A percentile compares a stretch with the other conserved stretches of the same genome.
phyloP scores from a whole-genome alignment of 2,888 invertebrate genomes.

The Drosophila fulvimacula region DNA sequence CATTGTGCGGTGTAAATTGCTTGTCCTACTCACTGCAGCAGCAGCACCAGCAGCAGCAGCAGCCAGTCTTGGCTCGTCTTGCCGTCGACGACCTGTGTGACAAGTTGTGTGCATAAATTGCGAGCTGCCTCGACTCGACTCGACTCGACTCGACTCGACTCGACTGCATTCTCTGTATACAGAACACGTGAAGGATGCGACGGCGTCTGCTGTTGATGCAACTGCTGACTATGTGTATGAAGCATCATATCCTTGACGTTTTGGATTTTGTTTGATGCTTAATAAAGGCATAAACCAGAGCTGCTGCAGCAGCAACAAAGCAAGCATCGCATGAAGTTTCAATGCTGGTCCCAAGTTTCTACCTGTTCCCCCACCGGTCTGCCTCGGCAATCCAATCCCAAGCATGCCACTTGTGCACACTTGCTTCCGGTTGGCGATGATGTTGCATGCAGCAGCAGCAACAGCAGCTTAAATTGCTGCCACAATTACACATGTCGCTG shows the following conservation, averaged over 20 bases:
- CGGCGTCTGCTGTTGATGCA: constrained; percentile 39
- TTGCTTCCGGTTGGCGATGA: constrained; percentile 71
- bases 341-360: constrained; percentile 29
- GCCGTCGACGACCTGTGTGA: constrained; percentile 48
- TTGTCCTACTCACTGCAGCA: constrained; percentile 48
- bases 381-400: constrained; percentile 40
- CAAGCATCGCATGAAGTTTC: constrained; percentile 54
- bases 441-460: constrained; percentile 60
- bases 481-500: constrained; percentile 77
- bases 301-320: constrained; percentile 22
- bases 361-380: not conserved
- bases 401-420: constrained; percentile 64
- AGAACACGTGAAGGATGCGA: constrained; percentile 76
- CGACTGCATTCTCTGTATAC: constrained; percentile 69
- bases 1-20: constrained; percentile 77
- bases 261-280: constrained; percentile 79
- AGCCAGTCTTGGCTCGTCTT: constrained; percentile 23
- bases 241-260: constrained; percentile 72
- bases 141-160: too few relatives aligned
- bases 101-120: constrained; percentile 78
- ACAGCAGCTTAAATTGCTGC: constrained; percentile 73
- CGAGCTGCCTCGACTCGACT: constrained; percentile 59
- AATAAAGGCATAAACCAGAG: constrained; percentile 72
- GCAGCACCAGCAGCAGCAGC: not conserved
- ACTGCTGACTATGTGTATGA: constrained; percentile 72